Evolutionary conservation across 1,140 invertebrate genomes (phyloP).

Genomic region (Camponotus floridanus): DNA sequence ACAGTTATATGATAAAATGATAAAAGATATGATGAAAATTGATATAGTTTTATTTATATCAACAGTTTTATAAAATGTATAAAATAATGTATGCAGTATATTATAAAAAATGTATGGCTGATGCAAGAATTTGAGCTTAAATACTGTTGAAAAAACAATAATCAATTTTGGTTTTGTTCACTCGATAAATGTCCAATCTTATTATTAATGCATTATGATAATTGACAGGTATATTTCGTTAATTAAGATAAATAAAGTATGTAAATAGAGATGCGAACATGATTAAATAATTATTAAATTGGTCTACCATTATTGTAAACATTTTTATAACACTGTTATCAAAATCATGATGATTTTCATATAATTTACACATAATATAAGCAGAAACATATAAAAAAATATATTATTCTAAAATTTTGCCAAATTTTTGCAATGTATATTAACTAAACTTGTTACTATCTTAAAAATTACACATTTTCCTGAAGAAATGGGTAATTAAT

Average conservation of each 20-base stretch:
- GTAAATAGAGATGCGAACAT: neutral
- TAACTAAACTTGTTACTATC: neutral
- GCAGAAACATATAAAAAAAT: neutral
- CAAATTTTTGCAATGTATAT: neutral
- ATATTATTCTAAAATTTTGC: neutral
- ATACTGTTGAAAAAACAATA: neutral
- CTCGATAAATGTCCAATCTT: neutral
- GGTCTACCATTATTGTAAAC: neutral
- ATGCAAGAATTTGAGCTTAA: neutral
- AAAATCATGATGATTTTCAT: constrained; percentile 1
- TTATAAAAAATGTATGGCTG: neutral
- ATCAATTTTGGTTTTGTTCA: neutral
- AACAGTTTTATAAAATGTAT: neutral
- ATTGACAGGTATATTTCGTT: neutral
- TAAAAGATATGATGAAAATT: neutral
- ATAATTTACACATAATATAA: neutral
- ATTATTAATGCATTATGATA: constrained; percentile 28
- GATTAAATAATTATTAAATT: neutral
- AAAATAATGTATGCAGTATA: too few relatives aligned
- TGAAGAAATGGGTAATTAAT: neutral
- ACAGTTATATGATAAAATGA: too few relatives aligned
- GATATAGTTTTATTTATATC: constrained; percentile 2
- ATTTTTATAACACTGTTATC: neutral
- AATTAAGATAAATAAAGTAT: neutral
- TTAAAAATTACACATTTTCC: neutral